These are phyloP conservation scores for Falcaria lacertinaria DNA, from an alignment of 2,888 invertebrate species.

Conservation along the genomic window DNA sequence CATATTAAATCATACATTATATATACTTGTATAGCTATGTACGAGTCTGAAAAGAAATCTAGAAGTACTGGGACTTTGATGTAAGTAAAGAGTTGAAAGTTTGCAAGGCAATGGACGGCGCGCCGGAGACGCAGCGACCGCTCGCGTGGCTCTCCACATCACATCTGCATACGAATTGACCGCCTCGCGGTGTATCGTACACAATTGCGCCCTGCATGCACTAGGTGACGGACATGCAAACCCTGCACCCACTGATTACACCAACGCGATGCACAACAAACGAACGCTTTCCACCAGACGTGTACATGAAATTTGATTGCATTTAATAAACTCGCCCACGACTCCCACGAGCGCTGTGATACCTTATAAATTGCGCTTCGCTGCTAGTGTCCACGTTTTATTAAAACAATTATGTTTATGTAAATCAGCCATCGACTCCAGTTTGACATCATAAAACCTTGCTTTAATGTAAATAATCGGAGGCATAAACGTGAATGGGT, in stretches of 20 bases:
- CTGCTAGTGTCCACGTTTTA: neutral
- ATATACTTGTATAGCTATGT: no score
- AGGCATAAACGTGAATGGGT: neutral
- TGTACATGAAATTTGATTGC: constrained; percentile 13
- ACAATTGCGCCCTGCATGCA: constrained; percentile 22
- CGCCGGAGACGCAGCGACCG: constrained; percentile 9
- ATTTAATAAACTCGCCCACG: constrained; percentile 9
- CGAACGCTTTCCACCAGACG: constrained; percentile 9
- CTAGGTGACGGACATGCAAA: constrained; percentile 34
- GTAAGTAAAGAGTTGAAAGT: constrained; percentile 4
- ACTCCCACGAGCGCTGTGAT: constrained; percentile 1
- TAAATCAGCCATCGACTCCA: neutral
- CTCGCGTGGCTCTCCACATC: constrained; percentile 31
- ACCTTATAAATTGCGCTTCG: neutral
- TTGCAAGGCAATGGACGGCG: constrained; percentile 6
- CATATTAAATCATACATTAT: no score
- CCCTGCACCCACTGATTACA: constrained; percentile 13
- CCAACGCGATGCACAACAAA: no score
- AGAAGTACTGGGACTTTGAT: no score
- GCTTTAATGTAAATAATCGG: neutral
- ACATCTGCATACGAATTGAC: constrained; percentile 61
- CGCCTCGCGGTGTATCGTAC: constrained; percentile 26
- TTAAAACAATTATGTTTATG: neutral
- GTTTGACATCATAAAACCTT: constrained; percentile 3
- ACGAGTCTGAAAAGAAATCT: no score